phyloP scores from a whole-genome alignment of 2,888 invertebrate genomes.

The Acleris holmiana region DNA sequence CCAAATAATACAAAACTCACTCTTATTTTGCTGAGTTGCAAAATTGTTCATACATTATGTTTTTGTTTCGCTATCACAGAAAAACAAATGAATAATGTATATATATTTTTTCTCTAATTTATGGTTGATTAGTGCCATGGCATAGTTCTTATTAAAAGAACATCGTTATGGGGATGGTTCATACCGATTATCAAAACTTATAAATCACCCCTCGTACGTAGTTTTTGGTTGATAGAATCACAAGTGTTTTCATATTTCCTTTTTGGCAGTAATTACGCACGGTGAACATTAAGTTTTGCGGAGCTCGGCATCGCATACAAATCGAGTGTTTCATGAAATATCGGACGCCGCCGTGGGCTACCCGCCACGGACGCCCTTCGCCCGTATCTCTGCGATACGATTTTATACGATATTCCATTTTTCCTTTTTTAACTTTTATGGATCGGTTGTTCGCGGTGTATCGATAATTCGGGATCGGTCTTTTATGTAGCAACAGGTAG shows the following conservation, averaged over 20 bases:
- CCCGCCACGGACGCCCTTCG: conserved; percentile 62
- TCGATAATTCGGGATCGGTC: conserved; percentile 77
- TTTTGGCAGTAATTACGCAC: conserved; percentile 75
- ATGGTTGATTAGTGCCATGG: too few relatives aligned
- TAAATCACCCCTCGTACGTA: too few relatives aligned
- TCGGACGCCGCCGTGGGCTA: conserved; percentile 79
- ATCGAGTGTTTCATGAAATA: conserved; percentile 82
- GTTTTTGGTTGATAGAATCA: conserved; percentile 32
- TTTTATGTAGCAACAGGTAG: conserved; percentile 61
- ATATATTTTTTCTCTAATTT: too few relatives aligned
- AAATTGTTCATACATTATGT: too few relatives aligned
- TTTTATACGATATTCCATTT: conserved; percentile 80
- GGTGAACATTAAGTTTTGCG: conserved; percentile 74
- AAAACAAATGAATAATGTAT: too few relatives aligned
- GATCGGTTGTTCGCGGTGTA: conserved; percentile 78
- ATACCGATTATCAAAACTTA: too few relatives aligned
- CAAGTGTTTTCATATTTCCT: conserved; percentile 56
- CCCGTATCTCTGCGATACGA: conserved; percentile 79
- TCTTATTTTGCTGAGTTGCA: too few relatives aligned
- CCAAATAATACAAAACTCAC: too few relatives aligned
- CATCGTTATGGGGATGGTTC: too few relatives aligned
- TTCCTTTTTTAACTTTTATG: conserved; percentile 79
- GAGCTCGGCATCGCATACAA: conserved; percentile 75
- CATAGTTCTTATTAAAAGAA: too few relatives aligned
- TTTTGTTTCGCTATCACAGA: too few relatives aligned